Base-by-base conservation (phyloP, 2,888 invertebrate species). In the Caenorhabditis imperialis region DNA sequence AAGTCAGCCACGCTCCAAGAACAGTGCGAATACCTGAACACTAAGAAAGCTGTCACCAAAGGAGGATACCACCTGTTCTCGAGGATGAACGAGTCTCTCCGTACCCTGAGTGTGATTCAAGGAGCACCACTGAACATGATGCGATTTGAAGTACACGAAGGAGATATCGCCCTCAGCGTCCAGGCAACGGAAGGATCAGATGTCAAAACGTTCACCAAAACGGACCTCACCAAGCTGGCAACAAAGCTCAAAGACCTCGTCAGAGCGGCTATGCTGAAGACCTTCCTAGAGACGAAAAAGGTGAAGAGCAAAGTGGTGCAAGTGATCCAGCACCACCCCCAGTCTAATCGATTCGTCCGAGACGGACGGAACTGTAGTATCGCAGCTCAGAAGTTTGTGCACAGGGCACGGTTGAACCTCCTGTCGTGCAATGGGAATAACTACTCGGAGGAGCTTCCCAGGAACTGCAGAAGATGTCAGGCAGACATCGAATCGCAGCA, bases 321-420 rank as follows among this genome's bases (percentile, higher is more conserved):
- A 12, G 37, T 37, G 37, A 12, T 37, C 3, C 37, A 37, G n/a
- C 37, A 12, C 12, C 37, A 37, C 14, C 37, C 37, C 14, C 37
- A 12, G 14, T 37, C 14, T 4, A 37, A 37, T 16, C 5, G 37
- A 3, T 37, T 37, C n/a, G 37, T 37, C 5, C 5, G 37, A 12
- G 12, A 4, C 5, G 37, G 37, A 4, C 12, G n/a, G 37, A 12
- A 37, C 14, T n/a, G 14, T 12, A 37, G 37, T 16, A 8, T 37
- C 5, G 37, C 37, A 4, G 5, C 3, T 16, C 37, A 37, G 14
- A 5, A 12, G 37, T 37, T 37, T 12, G 37, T 37, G 3, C 57
- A 57, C 22, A 5, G 45, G 18, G 57, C 57, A 10, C 7, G 57
- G 4, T 35, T 57, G 6, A 45, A 57, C 23, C 44, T 57, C 1